Base-by-base conservation (phyloP, 2,888 invertebrate species). In the Leptinotarsa haldemani region DNA sequence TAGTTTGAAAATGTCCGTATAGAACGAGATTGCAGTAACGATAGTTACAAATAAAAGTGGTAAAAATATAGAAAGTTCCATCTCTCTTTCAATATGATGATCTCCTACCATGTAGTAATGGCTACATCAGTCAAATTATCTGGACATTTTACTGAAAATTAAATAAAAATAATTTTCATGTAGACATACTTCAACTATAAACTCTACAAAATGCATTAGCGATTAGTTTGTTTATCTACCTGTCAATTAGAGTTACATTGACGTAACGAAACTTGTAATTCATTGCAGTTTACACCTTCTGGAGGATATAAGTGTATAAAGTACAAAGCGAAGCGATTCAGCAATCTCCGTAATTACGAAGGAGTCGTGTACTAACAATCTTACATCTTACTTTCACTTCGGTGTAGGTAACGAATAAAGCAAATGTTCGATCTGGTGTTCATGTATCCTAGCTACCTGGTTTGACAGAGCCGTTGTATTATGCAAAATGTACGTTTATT, bases 381-480 rank as follows among this genome's bases (percentile, higher is more conserved):
- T 71, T 70, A 75, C 73, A 77, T 77, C 75, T 75, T 53, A 77
- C 75, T 75, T 77, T 77, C 74, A 63, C 74, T 73, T 47, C 30
- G 48, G 50, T 56, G 65, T 52, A 70, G 68, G 67, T 40, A 67
- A 18, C 53, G 48, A 40, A 67, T 67, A 18, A 53, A 67, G 30
- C 52, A 67, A 67, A 58, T 72, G 64, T 68, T 47, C 63, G 47
- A 64, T 52, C 47, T 52, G 1, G 46, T 70, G 64, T 70, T 40
- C 70, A 48, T 52, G 52, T 64, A 46, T 15, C 56, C 56, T 72
- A 65, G 56, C 67, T 64, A 64, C 58, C 25, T 46, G 68, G 67
- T 68, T 70, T 67, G 64, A 68, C 70, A 74, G 25, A 48, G 56
- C 64, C 64, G 74, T 71, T 66, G 74, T 74, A 69, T 69, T 69